A percentile compares a stretch with the other conserved stretches of the same genome.
Conservation (phyloP, 2,113 vertebrate species). For the Aleadryas rufinucha region DNA sequence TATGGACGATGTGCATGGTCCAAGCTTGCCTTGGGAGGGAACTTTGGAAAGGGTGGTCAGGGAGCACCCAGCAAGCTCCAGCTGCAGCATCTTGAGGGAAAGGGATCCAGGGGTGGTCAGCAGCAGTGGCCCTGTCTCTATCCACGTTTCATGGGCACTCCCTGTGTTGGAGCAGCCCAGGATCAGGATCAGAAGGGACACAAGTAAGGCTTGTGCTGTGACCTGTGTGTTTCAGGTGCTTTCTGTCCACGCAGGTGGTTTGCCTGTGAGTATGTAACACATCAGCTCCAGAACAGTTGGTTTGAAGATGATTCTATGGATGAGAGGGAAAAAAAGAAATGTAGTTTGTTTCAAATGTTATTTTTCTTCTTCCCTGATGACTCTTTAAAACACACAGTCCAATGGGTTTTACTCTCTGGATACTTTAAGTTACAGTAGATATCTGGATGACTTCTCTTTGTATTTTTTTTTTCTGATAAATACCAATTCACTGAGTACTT, state of each 20-base stretch:
- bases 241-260: not conserved
- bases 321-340: not conserved
- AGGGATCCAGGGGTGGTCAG: fast-evolving
- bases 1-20: fast-evolving
- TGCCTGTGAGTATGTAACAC: fast-evolving
- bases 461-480: not conserved
- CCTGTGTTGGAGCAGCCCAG: not conserved
- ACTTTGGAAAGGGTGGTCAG: no score
- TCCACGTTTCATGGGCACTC: fast-evolving
- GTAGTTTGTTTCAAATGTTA: not conserved
- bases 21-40: not conserved
- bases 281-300: not conserved
- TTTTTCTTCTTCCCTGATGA: not conserved
- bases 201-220: not conserved
- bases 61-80: not conserved
- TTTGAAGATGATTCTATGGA: not conserved
- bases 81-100: fast-evolving
- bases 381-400: not conserved
- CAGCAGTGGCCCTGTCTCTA: fast-evolving
- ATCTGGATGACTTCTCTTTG: not conserved
- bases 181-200: no score
- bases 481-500: not conserved
- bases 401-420: not conserved
- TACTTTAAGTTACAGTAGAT: not conserved
- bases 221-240: not conserved